Conservation (phyloP, 2,113 vertebrate genomes). For the Conger conger region DNA sequence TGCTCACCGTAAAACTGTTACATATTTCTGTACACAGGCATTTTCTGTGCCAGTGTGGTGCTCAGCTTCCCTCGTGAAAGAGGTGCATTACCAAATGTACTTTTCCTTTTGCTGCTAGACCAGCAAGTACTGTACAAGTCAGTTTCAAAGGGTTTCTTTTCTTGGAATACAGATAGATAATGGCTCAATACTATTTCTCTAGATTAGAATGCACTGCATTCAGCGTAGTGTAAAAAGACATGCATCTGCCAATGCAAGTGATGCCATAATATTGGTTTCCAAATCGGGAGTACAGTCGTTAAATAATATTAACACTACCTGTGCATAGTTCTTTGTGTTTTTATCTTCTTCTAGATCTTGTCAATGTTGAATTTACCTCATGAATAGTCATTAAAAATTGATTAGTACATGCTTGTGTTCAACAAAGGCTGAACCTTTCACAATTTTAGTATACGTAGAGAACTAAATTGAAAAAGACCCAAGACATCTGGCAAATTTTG, state of each 20-base stretch:
- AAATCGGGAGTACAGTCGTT: too few species aligned
- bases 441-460: too few species aligned
- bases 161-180: background rate
- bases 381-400: background rate
- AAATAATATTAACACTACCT: background rate
- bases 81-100: conserved; percentile 18
- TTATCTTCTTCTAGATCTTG: background rate
- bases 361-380: background rate
- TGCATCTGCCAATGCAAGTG: background rate
- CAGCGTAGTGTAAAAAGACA: background rate
- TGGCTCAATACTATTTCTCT: background rate
- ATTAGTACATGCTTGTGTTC: background rate
- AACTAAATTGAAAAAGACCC: background rate
- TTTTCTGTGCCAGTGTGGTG: conserved; percentile 1
- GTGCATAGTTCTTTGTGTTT: background rate
- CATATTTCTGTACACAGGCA: conserved; percentile 1
- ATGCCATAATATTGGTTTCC: background rate
- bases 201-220: background rate
- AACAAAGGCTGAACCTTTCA: too few species aligned
- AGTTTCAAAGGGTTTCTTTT: conserved; percentile 10
- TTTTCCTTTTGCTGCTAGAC: conserved; percentile 21
- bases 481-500: background rate
- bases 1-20: background rate
- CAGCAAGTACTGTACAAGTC: conserved; percentile 12
- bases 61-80: conserved; percentile 7